Percentiles rank a stretch among this genome's conserved stretches.
Evolutionary conservation across 2,888 invertebrate genomes (phyloP).

Genomic region (Aspidiotus rigidus): DNA sequence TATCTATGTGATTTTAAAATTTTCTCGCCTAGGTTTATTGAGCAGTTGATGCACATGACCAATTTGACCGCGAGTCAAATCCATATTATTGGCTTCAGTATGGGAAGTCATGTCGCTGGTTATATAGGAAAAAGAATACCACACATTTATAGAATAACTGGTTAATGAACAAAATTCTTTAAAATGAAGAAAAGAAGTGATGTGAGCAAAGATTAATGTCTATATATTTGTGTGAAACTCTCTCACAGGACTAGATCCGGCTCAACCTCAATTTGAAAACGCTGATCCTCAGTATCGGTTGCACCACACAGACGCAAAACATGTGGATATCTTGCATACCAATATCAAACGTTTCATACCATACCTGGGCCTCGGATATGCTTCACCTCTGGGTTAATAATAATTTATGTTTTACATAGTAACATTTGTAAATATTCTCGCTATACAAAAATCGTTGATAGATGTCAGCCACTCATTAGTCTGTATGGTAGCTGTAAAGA

Average conservation of each 20-base stretch:
- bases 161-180: not conserved
- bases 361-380: no score
- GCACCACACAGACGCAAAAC: not conserved
- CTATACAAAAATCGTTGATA: no score
- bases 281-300: not conserved
- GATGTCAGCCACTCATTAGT: no score
- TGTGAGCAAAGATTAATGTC: no score
- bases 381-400: no score
- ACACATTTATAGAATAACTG: not conserved
- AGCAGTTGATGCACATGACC: not conserved
- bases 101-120: not conserved
- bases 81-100: not conserved
- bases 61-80: not conserved
- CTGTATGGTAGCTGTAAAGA: no score
- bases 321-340: not conserved
- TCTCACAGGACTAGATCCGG: not conserved
- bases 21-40: no score
- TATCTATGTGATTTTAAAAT: no score
- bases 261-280: not conserved
- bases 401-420: no score
- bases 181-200: no score
- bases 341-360: not conserved
- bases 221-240: no score
- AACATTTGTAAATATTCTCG: no score
- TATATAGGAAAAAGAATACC: not conserved